Evolutionary conservation across 2,113 vertebrate species (phyloP).

Genomic region (Todiramphus chloris): DNA sequence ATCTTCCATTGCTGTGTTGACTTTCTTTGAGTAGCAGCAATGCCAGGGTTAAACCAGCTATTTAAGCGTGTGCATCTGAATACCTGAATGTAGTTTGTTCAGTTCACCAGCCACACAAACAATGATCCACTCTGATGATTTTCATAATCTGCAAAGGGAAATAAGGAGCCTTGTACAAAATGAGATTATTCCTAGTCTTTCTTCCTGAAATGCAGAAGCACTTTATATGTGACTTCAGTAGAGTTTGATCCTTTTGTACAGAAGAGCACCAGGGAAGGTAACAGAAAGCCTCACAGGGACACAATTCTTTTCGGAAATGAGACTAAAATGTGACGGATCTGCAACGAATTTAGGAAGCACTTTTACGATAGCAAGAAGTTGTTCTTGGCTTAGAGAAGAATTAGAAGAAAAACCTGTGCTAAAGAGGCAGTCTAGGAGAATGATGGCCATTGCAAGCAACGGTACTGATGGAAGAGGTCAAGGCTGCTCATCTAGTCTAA

Average conservation of each 20-base stretch:
- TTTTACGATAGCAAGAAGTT: not conserved
- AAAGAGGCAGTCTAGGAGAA: not conserved
- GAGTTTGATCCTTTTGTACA: not conserved
- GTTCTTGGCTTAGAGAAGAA: not conserved
- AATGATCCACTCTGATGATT: not conserved
- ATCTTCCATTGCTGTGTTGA: not conserved
- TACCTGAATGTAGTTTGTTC: not conserved
- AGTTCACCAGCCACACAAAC: not conserved
- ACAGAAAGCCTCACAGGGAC: not conserved
- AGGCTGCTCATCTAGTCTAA: not conserved
- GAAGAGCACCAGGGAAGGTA: not conserved
- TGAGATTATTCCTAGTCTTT: not conserved
- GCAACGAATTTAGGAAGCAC: not conserved
- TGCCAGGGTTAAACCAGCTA: not conserved
- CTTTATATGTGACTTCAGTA: not conserved
- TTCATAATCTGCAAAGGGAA: not conserved
- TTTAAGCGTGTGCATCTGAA: not conserved
- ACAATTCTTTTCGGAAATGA: not conserved
- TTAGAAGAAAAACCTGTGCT: not conserved
- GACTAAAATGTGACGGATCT: not conserved
- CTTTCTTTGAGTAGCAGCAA: not conserved
- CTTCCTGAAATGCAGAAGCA: not conserved
- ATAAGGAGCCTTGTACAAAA: not conserved
- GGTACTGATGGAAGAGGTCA: not conserved
- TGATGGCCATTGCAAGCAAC: not conserved